Evolutionary conservation across 2,113 vertebrate genomes (phyloP).

Genomic region (Cinclus cinclus): DNA sequence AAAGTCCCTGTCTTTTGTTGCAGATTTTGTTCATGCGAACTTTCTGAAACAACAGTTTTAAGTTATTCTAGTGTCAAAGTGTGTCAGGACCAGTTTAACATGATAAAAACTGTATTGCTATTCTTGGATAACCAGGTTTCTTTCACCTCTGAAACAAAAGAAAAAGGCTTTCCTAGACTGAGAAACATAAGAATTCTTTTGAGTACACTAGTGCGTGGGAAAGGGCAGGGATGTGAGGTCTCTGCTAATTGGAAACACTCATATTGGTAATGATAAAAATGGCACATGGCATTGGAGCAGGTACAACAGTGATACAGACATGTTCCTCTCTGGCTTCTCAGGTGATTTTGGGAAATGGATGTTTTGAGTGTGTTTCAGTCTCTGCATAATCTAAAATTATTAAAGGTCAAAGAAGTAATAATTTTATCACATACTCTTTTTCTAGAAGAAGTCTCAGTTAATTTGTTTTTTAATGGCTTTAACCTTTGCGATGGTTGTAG

Average conservation of each 20-base stretch:
- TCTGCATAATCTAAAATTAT: slow-evolving; percentile 4
- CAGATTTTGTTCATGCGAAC: neutral
- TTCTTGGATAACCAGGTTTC: neutral
- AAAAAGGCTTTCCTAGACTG: neutral
- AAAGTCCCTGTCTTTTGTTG: neutral
- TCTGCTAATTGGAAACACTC: neutral
- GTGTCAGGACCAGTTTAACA: neutral
- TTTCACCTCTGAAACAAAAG: neutral
- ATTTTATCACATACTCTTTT: neutral
- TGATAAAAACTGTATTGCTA: neutral
- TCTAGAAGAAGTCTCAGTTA: neutral
- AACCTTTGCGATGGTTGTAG: neutral
- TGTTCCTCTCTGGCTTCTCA: neutral
- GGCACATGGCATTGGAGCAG: neutral
- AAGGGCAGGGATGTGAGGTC: neutral
- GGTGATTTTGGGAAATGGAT: neutral
- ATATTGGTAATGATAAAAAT: neutral
- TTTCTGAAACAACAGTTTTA: slow-evolving; percentile 7
- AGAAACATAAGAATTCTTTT: neutral
- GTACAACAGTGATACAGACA: neutral
- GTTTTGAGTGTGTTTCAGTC: neutral
- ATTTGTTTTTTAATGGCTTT: slow-evolving; percentile 2
- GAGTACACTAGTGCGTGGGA: neutral
- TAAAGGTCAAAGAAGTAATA: neutral
- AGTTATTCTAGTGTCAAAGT: neutral